phyloP scores from a whole-genome alignment of 2,113 vertebrate genomes.

The Mirza zaza region DNA sequence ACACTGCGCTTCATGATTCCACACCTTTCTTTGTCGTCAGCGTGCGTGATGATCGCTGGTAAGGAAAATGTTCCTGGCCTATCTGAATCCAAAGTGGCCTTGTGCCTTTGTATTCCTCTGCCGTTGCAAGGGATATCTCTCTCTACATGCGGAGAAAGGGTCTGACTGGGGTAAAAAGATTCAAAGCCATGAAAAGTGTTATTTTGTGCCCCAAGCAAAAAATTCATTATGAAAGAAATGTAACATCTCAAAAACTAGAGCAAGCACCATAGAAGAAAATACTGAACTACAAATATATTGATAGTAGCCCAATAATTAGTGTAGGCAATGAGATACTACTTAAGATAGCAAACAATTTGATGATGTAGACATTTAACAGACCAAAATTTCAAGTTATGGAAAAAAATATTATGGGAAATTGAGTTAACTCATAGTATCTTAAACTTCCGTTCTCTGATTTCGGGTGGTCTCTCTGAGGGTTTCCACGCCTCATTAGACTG shows the following conservation, averaged over 20 bases:
- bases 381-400: background rate
- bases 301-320: background rate
- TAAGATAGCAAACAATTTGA: background rate
- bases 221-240: background rate
- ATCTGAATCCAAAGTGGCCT: background rate
- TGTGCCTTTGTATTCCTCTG: background rate
- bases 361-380: background rate
- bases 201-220: background rate
- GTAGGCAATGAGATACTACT: background rate
- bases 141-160: background rate
- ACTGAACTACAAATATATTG: background rate
- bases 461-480: background rate
- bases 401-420: background rate
- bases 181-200: background rate
- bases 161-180: background rate
- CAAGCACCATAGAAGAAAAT: background rate
- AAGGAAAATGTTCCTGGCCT: background rate
- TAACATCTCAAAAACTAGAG: background rate
- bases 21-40: background rate
- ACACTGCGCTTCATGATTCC: background rate
- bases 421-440: background rate
- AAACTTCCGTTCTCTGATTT: background rate
- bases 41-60: background rate
- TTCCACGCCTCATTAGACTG: background rate
- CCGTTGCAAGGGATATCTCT: background rate